phyloP scores from a whole-genome alignment of 2,888 invertebrate genomes.

The Ceraclea dissimilis region DNA sequence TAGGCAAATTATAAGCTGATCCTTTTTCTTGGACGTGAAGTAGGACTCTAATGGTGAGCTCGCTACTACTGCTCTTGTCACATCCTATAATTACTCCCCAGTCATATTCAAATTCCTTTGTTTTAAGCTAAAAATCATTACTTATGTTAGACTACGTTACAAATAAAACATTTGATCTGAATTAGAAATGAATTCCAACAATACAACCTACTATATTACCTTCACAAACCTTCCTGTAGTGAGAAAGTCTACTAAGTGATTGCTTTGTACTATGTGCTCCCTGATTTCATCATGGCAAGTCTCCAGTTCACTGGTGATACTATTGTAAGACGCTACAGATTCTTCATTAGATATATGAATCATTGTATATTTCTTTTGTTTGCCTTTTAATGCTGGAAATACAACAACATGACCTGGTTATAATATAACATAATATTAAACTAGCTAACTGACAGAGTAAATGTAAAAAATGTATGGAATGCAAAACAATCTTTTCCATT shows the following conservation, averaged over 20 bases:
- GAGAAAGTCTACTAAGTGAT: constrained; percentile 85
- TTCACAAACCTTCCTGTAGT: constrained; percentile 90
- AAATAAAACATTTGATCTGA: too few relatives aligned
- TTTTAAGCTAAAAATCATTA: constrained; percentile 62
- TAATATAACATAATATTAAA: too few relatives aligned
- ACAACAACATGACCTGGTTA: neutral
- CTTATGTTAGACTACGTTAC: too few relatives aligned
- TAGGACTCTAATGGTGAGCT: constrained; percentile 75
- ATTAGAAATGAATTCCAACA: too few relatives aligned
- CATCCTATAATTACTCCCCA: constrained; percentile 80
- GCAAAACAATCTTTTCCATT: too few relatives aligned
- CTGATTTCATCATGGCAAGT: constrained; percentile 63
- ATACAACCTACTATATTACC: too few relatives aligned
- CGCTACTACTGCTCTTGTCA: constrained; percentile 40
- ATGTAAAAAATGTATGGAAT: too few relatives aligned
- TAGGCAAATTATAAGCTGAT: constrained; percentile 38
- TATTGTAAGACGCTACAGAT: constrained; percentile 73
- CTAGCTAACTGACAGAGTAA: too few relatives aligned
- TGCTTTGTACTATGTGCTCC: constrained; percentile 72
- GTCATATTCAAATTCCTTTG: constrained; percentile 79
- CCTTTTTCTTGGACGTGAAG: constrained; percentile 67
- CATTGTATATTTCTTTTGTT: constrained; percentile 56
- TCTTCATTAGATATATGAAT: constrained; percentile 65
- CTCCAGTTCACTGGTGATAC: constrained; percentile 73
- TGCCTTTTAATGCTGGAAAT: constrained; percentile 54